Conservation (phyloP, 1,140 invertebrate species). For the Trachymyrmex cornetzi region DNA sequence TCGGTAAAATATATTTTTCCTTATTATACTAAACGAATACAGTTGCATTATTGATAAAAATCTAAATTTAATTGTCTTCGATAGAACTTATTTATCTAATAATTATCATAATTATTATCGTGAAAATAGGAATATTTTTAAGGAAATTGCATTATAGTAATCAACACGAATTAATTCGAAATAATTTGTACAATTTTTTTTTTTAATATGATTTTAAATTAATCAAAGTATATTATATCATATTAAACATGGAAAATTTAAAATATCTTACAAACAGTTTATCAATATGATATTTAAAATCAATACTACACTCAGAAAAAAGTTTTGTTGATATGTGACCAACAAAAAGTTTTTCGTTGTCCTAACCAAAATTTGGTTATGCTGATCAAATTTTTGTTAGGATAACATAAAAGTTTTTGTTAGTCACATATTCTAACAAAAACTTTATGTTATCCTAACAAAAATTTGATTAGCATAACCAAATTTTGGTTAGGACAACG, state of each 20-base stretch:
- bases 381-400: no score
- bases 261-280: neutral
- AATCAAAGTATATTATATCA: neutral
- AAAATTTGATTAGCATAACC: no score
- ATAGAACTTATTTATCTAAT: neutral
- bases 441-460: no score
- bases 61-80: neutral
- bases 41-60: neutral
- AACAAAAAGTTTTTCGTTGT: no score
- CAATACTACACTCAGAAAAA: no score
- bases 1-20: neutral
- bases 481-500: no score
- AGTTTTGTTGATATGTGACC: no score
- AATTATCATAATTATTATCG: neutral
- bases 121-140: neutral
- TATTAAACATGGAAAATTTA: neutral
- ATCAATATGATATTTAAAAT: slow-evolving; percentile 2
- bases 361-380: no score
- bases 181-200: neutral
- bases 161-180: neutral
- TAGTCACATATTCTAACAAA: no score
- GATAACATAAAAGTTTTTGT: no score
- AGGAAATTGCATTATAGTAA: neutral
- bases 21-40: neutral
- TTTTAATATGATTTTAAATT: neutral